Percentiles rank a stretch among this genome's conserved stretches.
Conservation (phyloP, 35 echinoderm and acorn worm species). For the Eucidaris tribuloides region DNA sequence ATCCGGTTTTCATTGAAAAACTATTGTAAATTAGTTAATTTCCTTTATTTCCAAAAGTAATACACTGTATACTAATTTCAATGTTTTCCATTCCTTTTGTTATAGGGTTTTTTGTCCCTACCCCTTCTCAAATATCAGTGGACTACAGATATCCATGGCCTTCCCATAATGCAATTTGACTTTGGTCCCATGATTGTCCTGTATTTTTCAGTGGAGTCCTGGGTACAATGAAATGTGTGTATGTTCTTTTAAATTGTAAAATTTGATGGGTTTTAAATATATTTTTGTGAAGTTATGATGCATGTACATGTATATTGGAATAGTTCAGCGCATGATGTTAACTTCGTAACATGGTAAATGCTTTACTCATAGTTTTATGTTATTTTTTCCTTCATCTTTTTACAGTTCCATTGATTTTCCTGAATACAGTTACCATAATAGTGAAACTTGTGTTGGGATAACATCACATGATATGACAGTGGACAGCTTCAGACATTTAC, state of each 20-base stretch:
- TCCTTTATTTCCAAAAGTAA: too few relatives aligned
- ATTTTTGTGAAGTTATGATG: neutral
- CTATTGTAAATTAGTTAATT: too few relatives aligned
- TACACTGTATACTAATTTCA: too few relatives aligned
- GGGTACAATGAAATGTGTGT: neutral
- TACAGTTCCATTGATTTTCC: constrained; percentile 94
- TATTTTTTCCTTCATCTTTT: constrained; percentile 15
- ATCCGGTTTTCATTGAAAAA: too few relatives aligned
- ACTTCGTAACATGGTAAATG: neutral
- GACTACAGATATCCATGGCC: too few relatives aligned
- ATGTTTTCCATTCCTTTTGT: too few relatives aligned
- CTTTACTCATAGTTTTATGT: neutral
- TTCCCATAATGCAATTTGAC: too few relatives aligned
- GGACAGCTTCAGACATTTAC: too few relatives aligned
- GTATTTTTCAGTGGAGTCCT: neutral
- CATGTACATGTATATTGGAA: neutral
- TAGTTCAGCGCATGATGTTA: neutral
- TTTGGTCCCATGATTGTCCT: too few relatives aligned
- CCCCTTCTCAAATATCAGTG: too few relatives aligned
- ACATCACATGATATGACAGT: too few relatives aligned
- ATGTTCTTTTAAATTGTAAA: neutral
- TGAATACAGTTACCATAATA: constrained; percentile 80
- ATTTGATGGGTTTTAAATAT: neutral
- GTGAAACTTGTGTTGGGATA: constrained; percentile 93
- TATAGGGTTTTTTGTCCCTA: too few relatives aligned